Percentiles rank a stretch among this genome's conserved stretches.
phyloP scores from a whole-genome alignment of 2,797 vertebrate species.

The Thunnus albacares region DNA sequence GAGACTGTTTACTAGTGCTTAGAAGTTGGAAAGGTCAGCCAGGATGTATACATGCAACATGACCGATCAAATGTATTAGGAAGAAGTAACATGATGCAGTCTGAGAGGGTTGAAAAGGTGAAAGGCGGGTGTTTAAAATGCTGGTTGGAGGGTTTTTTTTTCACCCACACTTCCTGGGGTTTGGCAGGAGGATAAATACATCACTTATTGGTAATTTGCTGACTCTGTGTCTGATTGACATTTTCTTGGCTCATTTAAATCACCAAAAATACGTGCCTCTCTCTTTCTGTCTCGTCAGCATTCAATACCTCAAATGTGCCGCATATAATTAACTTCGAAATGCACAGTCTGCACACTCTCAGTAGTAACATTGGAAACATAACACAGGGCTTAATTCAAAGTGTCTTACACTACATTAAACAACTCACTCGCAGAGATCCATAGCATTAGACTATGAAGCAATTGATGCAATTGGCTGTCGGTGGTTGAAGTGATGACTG shows the following conservation, averaged over 20 bases:
- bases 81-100: neutral
- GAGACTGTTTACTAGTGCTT: neutral
- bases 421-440: neutral
- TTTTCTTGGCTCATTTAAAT: slow-evolving; percentile 5
- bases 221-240: slow-evolving; percentile 1
- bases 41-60: neutral
- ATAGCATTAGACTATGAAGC: neutral
- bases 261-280: neutral
- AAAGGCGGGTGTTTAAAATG: neutral
- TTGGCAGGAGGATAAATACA: neutral
- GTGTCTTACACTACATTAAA: neutral
- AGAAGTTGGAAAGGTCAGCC: slow-evolving; percentile 19
- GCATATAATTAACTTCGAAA: neutral
- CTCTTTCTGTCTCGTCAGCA: neutral
- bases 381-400: neutral
- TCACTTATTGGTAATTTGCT: slow-evolving; percentile 1
- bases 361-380: neutral
- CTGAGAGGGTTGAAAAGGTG: neutral
- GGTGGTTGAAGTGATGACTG: neutral
- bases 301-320: neutral
- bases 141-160: no score
- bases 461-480: neutral
- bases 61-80: neutral
- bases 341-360: neutral
- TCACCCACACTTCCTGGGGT: no score